Percentiles rank a stretch among this genome's conserved stretches.
phyloP scores from a whole-genome alignment of 2,797 vertebrate genomes.

The Crax fasciolata region DNA sequence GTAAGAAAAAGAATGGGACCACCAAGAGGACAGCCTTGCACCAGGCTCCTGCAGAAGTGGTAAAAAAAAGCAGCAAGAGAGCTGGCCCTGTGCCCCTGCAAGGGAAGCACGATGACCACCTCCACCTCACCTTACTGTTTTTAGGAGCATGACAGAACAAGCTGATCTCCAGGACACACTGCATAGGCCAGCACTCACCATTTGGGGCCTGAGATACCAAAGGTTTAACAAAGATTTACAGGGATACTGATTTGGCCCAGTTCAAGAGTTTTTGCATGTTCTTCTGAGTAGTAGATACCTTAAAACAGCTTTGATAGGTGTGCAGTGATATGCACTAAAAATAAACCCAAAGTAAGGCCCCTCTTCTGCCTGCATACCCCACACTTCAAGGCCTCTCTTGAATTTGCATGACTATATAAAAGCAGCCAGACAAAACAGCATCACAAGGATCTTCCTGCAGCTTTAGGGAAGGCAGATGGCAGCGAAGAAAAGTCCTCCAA shows the following conservation, averaged over 20 bases:
- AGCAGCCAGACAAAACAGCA: not conserved
- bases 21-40: not conserved
- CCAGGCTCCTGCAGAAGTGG: not conserved
- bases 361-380: not conserved
- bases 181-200: rapidly evolving
- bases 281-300: not conserved
- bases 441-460: not conserved
- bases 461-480: not conserved
- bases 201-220: not conserved
- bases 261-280: not conserved
- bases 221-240: not conserved
- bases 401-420: rapidly evolving
- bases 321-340: not conserved
- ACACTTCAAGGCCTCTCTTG: not conserved
- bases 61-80: not conserved
- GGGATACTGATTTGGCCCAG: not conserved
- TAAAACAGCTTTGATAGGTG: not conserved
- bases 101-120: not conserved
- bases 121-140: not conserved
- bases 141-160: not conserved
- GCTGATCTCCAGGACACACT: rapidly evolving
- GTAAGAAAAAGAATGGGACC: not conserved
- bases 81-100: not conserved
- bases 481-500: not conserved
- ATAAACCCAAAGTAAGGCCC: rapidly evolving